phyloP scores from a whole-genome alignment of 2,113 vertebrate species.

The Ornithorhynchus anatinus region DNA sequence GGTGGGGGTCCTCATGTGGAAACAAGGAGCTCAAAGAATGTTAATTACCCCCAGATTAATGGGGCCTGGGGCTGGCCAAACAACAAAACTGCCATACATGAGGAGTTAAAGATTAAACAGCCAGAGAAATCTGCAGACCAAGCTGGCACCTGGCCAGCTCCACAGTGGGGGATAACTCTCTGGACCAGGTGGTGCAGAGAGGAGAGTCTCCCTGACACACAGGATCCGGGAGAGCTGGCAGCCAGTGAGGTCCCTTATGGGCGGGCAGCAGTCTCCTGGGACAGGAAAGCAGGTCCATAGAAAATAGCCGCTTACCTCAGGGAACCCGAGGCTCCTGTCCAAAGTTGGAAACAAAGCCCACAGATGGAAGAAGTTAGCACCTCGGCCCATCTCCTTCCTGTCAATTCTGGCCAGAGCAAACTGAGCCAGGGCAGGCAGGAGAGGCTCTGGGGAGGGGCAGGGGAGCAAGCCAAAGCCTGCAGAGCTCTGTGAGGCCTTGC shows the following conservation, averaged over 20 bases:
- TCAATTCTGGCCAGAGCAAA: neutral
- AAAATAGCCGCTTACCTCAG: too few species aligned
- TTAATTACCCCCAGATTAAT: conserved; percentile 75
- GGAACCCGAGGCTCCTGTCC: rapidly evolving
- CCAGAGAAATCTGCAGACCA: too few species aligned
- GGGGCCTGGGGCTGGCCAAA: conserved; percentile 60
- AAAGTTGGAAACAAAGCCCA: neutral
- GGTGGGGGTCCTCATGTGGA: conserved; percentile 53
- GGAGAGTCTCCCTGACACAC: too few species aligned
- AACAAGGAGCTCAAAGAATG: conserved; percentile 74
- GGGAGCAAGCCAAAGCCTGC: neutral
- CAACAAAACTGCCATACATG: conserved; percentile 65
- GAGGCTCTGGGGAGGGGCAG: neutral
- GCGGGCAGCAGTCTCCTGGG: too few species aligned
- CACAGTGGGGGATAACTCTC: too few species aligned
- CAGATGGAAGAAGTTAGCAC: rapidly evolving
- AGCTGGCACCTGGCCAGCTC: too few species aligned
- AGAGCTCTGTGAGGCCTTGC: neutral
- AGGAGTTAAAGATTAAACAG: conserved; percentile 76
- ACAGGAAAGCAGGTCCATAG: too few species aligned
- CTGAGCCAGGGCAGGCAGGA: neutral
- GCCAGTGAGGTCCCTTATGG: too few species aligned
- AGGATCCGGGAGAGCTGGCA: too few species aligned
- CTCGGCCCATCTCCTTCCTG: too few species aligned
- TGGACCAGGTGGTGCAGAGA: neutral